These are phyloP conservation scores for Scaptomyza cyrtandrae DNA, from an alignment of 2,888 invertebrate species.

Conservation along the genomic window DNA sequence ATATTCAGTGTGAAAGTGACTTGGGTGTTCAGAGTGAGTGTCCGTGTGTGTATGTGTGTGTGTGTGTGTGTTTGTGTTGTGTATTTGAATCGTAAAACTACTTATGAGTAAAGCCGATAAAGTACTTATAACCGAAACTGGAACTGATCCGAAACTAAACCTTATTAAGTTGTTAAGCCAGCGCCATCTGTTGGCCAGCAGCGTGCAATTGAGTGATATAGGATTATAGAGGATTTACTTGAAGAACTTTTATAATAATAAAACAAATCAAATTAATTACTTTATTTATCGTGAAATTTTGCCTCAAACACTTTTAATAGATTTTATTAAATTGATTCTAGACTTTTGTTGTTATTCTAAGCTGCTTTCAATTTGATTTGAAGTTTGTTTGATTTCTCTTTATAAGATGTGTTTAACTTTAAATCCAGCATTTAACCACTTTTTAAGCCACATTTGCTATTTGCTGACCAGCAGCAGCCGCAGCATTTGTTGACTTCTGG, in stretches of 20 bases:
- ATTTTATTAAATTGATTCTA: not conserved
- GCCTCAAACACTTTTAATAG: not conserved
- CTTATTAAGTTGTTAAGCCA: not conserved
- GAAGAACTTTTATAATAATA: not conserved
- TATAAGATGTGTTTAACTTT: not conserved
- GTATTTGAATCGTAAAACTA: not conserved
- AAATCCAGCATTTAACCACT: not conserved
- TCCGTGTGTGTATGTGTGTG: not conserved
- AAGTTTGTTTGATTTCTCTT: not conserved
- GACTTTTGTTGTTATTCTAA: not conserved
- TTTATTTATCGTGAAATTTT: not conserved
- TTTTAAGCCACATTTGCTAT: constrained; percentile 3
- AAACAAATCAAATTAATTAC: too few relatives aligned
- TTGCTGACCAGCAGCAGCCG: constrained; percentile 1
- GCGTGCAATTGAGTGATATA: constrained; percentile 2
- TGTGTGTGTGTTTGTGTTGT: not conserved
- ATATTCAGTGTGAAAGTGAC: not conserved
- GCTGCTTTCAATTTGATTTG: not conserved
- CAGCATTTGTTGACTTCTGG: constrained; percentile 15
- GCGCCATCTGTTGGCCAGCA: constrained; percentile 23
- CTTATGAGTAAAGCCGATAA: constrained; percentile 7
- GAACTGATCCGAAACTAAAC: constrained; percentile 13
- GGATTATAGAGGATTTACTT: not conserved
- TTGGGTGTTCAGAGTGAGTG: not conserved
- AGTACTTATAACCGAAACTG: not conserved